Conservation (phyloP, 2,888 invertebrate species). For the Pseudoips prasinana region DNA sequence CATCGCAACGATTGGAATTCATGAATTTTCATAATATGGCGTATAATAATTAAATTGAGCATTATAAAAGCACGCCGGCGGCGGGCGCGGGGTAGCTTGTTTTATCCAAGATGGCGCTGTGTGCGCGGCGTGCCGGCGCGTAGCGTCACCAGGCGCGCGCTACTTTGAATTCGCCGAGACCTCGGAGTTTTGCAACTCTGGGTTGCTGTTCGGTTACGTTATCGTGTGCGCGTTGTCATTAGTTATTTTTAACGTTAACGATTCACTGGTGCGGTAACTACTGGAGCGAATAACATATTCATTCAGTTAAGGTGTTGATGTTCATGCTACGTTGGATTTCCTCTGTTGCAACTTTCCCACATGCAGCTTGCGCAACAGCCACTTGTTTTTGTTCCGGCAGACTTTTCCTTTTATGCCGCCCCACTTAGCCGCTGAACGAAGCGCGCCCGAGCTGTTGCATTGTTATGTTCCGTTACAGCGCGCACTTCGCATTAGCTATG, state of each 20-base stretch:
- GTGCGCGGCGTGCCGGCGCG: slow-evolving; percentile 77
- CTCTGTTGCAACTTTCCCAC: slow-evolving; percentile 75
- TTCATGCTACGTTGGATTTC: slow-evolving; percentile 59
- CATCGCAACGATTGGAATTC: too few species aligned
- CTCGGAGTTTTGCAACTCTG: slow-evolving; percentile 71
- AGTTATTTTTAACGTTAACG: slow-evolving; percentile 75
- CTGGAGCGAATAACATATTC: slow-evolving; percentile 59
- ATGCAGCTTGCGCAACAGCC: slow-evolving; percentile 72
- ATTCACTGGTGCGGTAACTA: slow-evolving; percentile 40
- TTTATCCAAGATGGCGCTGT: slow-evolving; percentile 74
- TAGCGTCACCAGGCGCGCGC: slow-evolving; percentile 71
- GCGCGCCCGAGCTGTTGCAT: slow-evolving; percentile 47
- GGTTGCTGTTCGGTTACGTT: slow-evolving; percentile 64
- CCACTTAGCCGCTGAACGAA: slow-evolving; percentile 47
- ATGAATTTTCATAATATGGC: too few species aligned
- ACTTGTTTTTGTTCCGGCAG: slow-evolving; percentile 72
- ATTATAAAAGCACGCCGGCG: slow-evolving; percentile 64
- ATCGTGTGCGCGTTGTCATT: slow-evolving; percentile 77
- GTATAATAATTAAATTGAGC: slow-evolving; percentile 9
- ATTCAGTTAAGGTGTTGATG: slow-evolving; percentile 47
- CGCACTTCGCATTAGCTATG: slow-evolving; percentile 35
- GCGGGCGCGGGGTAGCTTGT: slow-evolving; percentile 51
- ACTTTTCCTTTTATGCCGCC: slow-evolving; percentile 69
- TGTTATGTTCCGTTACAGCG: slow-evolving; percentile 52
- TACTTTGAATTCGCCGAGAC: slow-evolving; percentile 62